These are phyloP conservation scores for Antheraea yamamai DNA, from an alignment of 2,888 invertebrate genomes.

Conservation along the genomic window DNA sequence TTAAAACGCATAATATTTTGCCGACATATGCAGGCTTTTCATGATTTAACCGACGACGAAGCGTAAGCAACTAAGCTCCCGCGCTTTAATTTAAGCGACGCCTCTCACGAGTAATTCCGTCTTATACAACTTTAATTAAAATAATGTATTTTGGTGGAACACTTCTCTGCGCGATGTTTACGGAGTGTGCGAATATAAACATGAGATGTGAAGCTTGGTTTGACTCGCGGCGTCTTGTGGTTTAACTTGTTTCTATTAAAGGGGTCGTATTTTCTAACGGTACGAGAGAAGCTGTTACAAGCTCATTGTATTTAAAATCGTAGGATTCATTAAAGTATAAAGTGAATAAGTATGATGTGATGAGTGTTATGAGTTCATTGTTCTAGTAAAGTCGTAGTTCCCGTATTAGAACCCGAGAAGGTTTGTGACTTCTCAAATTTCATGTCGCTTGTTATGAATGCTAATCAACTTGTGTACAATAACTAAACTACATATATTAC, in stretches of 20 bases:
- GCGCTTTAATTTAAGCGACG: slow-evolving; percentile 25
- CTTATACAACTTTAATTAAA: slow-evolving; percentile 47
- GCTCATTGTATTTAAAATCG: not conserved
- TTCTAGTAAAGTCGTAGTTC: no score
- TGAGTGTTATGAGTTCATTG: no score
- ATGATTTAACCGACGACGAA: slow-evolving; percentile 17
- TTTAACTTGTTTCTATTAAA: not conserved
- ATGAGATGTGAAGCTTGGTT: slow-evolving; percentile 19
- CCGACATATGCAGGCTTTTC: slow-evolving; percentile 16
- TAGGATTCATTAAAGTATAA: not conserved
- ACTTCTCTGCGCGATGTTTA: slow-evolving; percentile 29
- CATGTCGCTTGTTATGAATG: no score
- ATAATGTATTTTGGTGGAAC: slow-evolving; percentile 38
- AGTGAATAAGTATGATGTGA: no score
- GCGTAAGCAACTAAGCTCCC: slow-evolving; percentile 18
- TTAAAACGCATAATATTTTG: slow-evolving; percentile 9
- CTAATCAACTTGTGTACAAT: no score
- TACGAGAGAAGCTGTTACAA: not conserved
- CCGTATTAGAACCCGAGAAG: no score
- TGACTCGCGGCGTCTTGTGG: slow-evolving; percentile 11
- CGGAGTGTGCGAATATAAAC: slow-evolving; percentile 24
- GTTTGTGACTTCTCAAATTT: no score
- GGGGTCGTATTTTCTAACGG: slow-evolving; percentile 4
- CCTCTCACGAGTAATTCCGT: slow-evolving; percentile 28
- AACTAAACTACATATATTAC: no score